These are phyloP conservation scores for Acanthosepion lycidas DNA, from an alignment of 2,888 invertebrate genomes.

Conservation along the genomic window DNA sequence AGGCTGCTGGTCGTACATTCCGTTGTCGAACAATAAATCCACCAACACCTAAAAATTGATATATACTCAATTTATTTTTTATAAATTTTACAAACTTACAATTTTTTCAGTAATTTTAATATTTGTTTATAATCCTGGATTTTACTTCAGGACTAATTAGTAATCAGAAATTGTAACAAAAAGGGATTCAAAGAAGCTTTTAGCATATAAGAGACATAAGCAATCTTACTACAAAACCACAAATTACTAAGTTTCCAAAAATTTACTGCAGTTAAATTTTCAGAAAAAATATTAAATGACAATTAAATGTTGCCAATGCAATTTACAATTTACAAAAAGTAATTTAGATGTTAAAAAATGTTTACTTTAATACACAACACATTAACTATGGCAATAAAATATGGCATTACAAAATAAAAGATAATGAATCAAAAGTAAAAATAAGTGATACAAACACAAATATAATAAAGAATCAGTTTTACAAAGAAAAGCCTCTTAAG, in stretches of 20 bases:
- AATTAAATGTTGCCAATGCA: background rate
- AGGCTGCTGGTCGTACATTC: slow-evolving; percentile 55
- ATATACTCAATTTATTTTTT: slow-evolving; percentile 35
- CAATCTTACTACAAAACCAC: background rate
- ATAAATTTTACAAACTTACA: background rate
- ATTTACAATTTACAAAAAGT: background rate
- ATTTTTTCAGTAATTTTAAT: background rate
- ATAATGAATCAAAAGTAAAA: background rate
- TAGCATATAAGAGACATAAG: background rate
- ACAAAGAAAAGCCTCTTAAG: background rate
- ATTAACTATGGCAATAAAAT: background rate
- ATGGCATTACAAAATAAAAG: background rate
- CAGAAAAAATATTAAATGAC: background rate
- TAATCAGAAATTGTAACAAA: background rate
- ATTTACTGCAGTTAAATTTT: background rate
- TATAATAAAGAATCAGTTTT: background rate
- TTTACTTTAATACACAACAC: no score
- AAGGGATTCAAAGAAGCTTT: background rate
- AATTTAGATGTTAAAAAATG: background rate
- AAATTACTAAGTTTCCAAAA: background rate
- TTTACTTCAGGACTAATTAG: background rate
- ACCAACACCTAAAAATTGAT: slow-evolving; percentile 62
- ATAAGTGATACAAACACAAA: background rate
- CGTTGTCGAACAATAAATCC: slow-evolving; percentile 66
- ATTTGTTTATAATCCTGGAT: background rate